These are phyloP conservation scores for Myiopsitta monachus DNA, from an alignment of 2,113 vertebrate genomes.

Conservation along the genomic window DNA sequence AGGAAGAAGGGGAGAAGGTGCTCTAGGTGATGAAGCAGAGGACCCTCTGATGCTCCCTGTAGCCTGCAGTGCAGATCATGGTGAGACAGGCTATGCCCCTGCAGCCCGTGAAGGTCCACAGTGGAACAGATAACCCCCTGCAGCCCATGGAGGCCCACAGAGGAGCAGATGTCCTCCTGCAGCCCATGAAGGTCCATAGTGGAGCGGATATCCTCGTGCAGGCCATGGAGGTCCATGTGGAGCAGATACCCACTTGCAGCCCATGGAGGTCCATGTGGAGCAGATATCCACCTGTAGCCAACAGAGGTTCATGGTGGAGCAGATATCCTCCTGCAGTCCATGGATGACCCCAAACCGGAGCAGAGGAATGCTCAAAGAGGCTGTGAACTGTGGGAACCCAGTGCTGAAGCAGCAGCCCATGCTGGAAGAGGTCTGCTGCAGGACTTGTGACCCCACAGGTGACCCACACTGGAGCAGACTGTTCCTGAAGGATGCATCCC, in stretches of 20 bases:
- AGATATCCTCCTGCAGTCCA: neutral
- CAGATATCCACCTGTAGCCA: neutral
- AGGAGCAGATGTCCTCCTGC: neutral
- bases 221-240: too few species aligned
- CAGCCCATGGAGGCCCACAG: neutral
- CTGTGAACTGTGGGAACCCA: neutral
- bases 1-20: neutral
- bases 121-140: neutral
- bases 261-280: too few species aligned
- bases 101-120: neutral
- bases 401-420: neutral
- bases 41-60: neutral
- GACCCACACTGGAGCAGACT: neutral
- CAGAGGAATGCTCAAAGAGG: neutral
- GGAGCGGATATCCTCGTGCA: too few species aligned
- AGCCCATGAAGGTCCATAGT: too few species aligned
- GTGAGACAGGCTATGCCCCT: neutral
- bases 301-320: neutral
- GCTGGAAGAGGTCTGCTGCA: neutral
- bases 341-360: neutral
- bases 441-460: neutral
- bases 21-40: neutral
- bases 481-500: neutral
- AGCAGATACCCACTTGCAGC: too few species aligned
- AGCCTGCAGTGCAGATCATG: neutral